Base-by-base conservation (phyloP, 2,113 vertebrate species). In the Ammospiza caudacuta region DNA sequence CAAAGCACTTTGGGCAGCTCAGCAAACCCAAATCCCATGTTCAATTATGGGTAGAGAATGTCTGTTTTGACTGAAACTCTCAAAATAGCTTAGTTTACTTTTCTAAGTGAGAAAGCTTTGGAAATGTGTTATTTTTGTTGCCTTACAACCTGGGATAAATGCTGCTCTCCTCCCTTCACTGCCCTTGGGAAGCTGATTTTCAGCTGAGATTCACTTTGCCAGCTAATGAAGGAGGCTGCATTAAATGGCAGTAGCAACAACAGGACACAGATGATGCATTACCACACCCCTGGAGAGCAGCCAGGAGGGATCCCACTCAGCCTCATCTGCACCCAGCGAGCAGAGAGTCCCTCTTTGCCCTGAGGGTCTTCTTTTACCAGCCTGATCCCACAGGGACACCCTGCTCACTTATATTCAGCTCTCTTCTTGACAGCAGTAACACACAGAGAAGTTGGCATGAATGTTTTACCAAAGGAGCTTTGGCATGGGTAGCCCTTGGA, bases 251-350 rank as follows among this genome's bases (percentile, higher is more conserved):
- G 41, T 10, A 44, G 20, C 9, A 46, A n/a, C 5, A 35, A 20
- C 0, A 2, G 52, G 61, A 64, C 10, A 19, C 1, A 1, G 19
- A 43, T 3, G 2, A 57, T 28, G 35, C 27, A 29, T 61, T 59
- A 22, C 49, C 31, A 29, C 0, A 0, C 5, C 35, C 15, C 14
- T 2, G 1, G 44, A 72, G 33, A 92, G 73, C 37, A 74, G n/a
- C 28, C 1, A 3, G 51, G 87, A 51, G 49, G 18, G 46, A 80
- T 76, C 37, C n/a, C 41, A 37, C 18, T 57, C 59, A 66, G 46
- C 25, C 1, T 1, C 31, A 6, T 43, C 69, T 21, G 4, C 46
- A 57, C 37, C 11, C 0, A 0, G 33, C 4, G 4, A 58, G 33
- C 3, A 0, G n/a, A 81, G 43, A 83, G 49, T 70, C 3, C 1